Percentiles rank a stretch among this genome's conserved stretches.
Evolutionary conservation across 2,113 vertebrate genomes (phyloP).

Genomic region (Murina feae): DNA sequence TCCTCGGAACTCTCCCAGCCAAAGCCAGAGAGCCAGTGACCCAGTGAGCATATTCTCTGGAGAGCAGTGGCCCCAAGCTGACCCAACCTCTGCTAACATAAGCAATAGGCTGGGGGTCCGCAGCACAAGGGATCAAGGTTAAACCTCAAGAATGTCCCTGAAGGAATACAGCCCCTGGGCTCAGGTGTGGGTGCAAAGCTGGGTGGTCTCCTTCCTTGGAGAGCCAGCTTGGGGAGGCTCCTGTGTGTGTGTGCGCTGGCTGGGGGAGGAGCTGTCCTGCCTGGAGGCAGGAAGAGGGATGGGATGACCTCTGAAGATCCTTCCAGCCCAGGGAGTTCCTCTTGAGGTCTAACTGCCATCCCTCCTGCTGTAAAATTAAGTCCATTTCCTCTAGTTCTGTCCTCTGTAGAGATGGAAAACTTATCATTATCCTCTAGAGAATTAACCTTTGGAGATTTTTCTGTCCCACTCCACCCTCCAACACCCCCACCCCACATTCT

Average conservation of each 20-base stretch:
- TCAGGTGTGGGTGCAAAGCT: constrained; percentile 61
- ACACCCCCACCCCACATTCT: constrained; percentile 56
- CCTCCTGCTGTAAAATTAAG: constrained; percentile 80
- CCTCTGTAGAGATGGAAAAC: constrained; percentile 79
- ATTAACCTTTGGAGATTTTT: constrained; percentile 56
- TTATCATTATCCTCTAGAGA: constrained; percentile 76
- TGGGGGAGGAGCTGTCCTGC: constrained; percentile 74
- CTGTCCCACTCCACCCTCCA: constrained; percentile 47
- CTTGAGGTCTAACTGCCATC: constrained; percentile 79
- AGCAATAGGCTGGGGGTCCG: constrained; percentile 65
- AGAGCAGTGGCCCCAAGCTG: constrained; percentile 13
- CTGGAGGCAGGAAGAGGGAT: constrained; percentile 77
- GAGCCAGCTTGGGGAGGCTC: constrained; percentile 66
- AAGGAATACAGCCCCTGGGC: constrained; percentile 65
- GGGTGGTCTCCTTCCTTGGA: constrained; percentile 62
- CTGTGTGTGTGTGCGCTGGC: constrained; percentile 55
- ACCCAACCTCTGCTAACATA: constrained; percentile 63
- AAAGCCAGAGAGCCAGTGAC: not conserved
- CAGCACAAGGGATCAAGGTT: constrained; percentile 71
- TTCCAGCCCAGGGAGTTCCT: constrained; percentile 79
- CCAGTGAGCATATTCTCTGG: constrained; percentile 43
- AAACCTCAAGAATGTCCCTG: constrained; percentile 74
- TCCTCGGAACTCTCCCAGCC: constrained; percentile 25
- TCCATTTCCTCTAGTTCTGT: constrained; percentile 80
- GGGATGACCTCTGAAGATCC: constrained; percentile 79